A percentile compares a stretch with the other conserved stretches of the same genome.
These are phyloP conservation scores for Hozukius guyotensis DNA, from an alignment of 2,797 vertebrate genomes.

Conservation along the genomic window DNA sequence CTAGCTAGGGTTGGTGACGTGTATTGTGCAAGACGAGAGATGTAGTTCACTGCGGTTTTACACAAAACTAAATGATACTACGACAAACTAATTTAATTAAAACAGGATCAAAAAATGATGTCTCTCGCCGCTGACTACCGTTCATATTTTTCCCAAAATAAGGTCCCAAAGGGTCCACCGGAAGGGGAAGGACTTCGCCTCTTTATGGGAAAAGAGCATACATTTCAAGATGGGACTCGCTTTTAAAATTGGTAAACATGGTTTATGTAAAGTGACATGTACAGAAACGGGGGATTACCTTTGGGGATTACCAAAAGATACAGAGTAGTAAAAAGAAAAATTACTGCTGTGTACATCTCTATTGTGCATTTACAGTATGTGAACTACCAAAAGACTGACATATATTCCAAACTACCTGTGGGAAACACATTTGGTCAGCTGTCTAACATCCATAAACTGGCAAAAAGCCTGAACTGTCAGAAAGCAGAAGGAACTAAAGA, in stretches of 20 bases:
- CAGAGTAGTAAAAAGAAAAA: background rate
- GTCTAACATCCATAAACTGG: background rate
- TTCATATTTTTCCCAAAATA: too few relatives aligned
- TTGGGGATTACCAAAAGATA: background rate
- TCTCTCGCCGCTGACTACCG: too few relatives aligned
- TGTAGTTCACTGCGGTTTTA: too few relatives aligned
- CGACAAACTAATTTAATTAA: too few relatives aligned
- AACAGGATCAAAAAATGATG: too few relatives aligned
- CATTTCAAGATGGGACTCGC: background rate
- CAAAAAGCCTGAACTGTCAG: background rate
- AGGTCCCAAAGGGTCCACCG: too few relatives aligned
- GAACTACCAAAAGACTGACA: background rate
- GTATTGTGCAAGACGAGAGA: too few relatives aligned
- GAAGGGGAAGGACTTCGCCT: too few relatives aligned
- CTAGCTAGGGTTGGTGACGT: too few relatives aligned
- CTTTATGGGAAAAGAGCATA: background rate
- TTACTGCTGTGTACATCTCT: background rate
- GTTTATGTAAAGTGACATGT: background rate
- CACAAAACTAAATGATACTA: too few relatives aligned
- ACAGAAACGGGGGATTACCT: background rate
- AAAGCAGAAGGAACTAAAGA: background rate
- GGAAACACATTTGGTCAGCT: background rate
- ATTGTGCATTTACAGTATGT: background rate
- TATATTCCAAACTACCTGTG: background rate
- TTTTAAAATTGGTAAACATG: background rate